Base-by-base conservation (phyloP, 2,797 vertebrate genomes). In the Morus bassanus region DNA sequence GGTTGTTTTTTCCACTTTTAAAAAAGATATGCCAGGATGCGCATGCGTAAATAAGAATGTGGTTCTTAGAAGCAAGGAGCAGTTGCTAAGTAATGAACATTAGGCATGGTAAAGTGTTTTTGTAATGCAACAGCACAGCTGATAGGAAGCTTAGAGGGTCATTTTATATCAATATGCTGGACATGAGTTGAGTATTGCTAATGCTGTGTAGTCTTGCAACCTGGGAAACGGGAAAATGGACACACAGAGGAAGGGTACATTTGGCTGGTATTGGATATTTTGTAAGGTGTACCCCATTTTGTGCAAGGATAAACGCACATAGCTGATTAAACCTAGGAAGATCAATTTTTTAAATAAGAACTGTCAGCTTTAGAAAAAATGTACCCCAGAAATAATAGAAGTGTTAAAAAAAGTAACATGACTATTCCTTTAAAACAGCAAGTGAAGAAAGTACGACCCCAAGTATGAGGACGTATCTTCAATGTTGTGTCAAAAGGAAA, bases 11-110 rank as follows among this genome's bases (percentile, higher is more conserved):
- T 76, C 74, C 48, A 56, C 50, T 92, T 89, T 70, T 73, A 73
- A 91, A 72, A 85, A 61, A 31, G 81, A 82, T 65, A 48, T 69
- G 54, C 74, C 63, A 57, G 59, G 37, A 41, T 73, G 54, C 75
- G 61, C 14, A 3, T 72, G 39, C 1, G 6, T 92, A 94, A 92
- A 57, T 75, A 78, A 70, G 80, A 77, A 92, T 79, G 87, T 19
- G n/a, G 84, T 89, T 92, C 81, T 69, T 69, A 61, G 63, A 93
- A 84, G 81, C 64, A 57, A 79, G 59, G 87, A 89, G 56, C 68
- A 94, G 79, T 77, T 92, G 63, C 86, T 94, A 93, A 92, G 89
- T 95, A 93, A 64, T 94, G 87, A 85, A 74, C 18, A 4, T 51
- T 76, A 83, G 46, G 33, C 84, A 37, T 11, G 18, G 64, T 69